Base-by-base conservation (phyloP, 2,888 invertebrate species). In the Lomographa bimaculata region DNA sequence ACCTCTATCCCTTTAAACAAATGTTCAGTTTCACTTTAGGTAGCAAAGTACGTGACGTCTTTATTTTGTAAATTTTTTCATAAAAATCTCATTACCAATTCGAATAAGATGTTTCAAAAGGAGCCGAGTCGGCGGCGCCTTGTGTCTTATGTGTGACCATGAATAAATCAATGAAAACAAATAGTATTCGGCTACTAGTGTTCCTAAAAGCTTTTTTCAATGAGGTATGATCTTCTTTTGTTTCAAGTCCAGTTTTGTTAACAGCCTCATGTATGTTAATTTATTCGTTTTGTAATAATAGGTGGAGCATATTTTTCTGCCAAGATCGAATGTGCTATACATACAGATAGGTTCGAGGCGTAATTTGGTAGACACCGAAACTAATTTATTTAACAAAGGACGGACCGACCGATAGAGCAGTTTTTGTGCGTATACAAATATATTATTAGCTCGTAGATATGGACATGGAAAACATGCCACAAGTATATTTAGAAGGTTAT, bases 331-430 rank as follows among this genome's bases (percentile, higher is more conserved):
- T 79, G 68, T 68, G 78, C 60, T 76, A 67, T 82, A 81, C 79
- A 75, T 84, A 79, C 79, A 84, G 79, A 85, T 84, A 86, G 81
- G 79, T 82, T 70, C 39, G 75, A 79, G 74, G 90, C 90, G 90
- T 90, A 90, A 90, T 89, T 87, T 90, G 89, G 90, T 90, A 90
- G 90, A 89, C 85, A 89, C 89, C 90, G 89, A 87, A 89, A 81
- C 89, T 87, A 89, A 89, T 90, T 89, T 90, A 89, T 86, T 87
- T 89, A 84, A 89, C 90, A 89, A 90, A 89, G 86, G 85, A 79
- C 75, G 71, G 79, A 64, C 82, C 83, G 82, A 79, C 80, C 75
- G 85, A 84, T 85, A 86, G 79, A 81, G 61, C 76, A 77, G 70
- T 87, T 87, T 87, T 87, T 89, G 80, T 85, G 61, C 63, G 70